Evolutionary conservation across 2,113 vertebrate species (phyloP).

Genomic region (Ceyx margarethae): DNA sequence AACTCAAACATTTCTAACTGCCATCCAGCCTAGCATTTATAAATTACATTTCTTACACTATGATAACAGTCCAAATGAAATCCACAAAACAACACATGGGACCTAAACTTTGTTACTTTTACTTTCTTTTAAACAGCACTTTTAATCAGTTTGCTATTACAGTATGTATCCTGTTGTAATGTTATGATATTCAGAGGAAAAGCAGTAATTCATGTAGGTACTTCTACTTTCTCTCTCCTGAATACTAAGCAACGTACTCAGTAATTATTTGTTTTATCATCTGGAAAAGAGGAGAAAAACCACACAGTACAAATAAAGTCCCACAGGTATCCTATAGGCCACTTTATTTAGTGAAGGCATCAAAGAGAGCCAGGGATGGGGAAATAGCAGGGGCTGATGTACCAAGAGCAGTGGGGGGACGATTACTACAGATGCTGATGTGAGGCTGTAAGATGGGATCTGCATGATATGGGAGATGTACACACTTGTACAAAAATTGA

Average conservation of each 20-base stretch:
- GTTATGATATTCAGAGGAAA: background rate
- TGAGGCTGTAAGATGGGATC: background rate
- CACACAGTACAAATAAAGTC: background rate
- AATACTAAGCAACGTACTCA: background rate
- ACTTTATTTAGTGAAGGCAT: background rate
- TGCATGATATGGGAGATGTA: background rate
- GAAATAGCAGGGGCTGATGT: background rate
- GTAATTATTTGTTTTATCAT: background rate
- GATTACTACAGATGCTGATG: background rate
- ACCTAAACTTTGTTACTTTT: background rate
- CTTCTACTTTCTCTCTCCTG: background rate
- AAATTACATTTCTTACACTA: background rate
- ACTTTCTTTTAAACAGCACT: background rate
- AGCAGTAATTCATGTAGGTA: background rate
- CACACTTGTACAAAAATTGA: background rate
- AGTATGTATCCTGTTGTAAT: background rate
- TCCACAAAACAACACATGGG: accelerated
- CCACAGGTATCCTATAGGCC: background rate
- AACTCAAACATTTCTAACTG: background rate
- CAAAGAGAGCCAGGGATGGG: background rate
- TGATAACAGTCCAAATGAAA: background rate
- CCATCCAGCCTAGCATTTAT: background rate
- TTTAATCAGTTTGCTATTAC: background rate
- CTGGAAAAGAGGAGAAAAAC: background rate
- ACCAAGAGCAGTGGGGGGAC: background rate